A percentile compares a stretch with the other conserved stretches of the same genome.
Evolutionary conservation across 64 coral and sea anemone genomes (phyloP).

Genomic region (Hydrozoanthus tunicans): DNA sequence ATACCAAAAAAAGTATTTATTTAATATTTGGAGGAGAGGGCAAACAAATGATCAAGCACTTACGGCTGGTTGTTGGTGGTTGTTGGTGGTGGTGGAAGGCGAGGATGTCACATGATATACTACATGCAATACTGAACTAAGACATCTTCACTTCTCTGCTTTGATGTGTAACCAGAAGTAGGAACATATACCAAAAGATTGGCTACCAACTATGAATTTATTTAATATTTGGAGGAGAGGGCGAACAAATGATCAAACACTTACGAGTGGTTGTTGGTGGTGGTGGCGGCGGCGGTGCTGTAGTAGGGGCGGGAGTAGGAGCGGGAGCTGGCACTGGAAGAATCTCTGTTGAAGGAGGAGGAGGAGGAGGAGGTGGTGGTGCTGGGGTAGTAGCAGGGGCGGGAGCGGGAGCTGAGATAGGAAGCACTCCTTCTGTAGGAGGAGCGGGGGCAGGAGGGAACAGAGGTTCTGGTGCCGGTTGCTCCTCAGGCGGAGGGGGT

Average conservation of each 20-base stretch:
- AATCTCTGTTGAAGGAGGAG: slow-evolving; percentile 4
- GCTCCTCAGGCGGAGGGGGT: slow-evolving; percentile 12
- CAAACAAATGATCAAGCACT: neutral
- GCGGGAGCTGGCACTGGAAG: slow-evolving; percentile 55
- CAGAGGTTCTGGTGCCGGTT: slow-evolving; percentile 24
- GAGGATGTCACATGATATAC: no score
- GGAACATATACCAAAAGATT: no score
- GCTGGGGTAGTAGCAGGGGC: slow-evolving; percentile 17
- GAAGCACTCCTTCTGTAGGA: neutral
- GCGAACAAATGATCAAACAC: neutral
- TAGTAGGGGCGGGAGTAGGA: slow-evolving; percentile 19
- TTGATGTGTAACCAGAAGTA: no score
- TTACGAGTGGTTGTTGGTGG: neutral
- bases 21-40: no score
- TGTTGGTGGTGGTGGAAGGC: slow-evolving; percentile 34
- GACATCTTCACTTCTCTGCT: no score
- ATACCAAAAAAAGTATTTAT: no score
- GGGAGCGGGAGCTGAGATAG: neutral
- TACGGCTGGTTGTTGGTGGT: neutral
- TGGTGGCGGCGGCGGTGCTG: slow-evolving; percentile 50
- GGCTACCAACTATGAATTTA: no score
- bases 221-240: no score
- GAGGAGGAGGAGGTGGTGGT: slow-evolving; percentile 47
- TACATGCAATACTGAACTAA: no score
- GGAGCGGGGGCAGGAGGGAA: slow-evolving; percentile 39